Evolutionary conservation across 2,113 vertebrate genomes (phyloP).

Genomic region (Nannobrachium achirus): DNA sequence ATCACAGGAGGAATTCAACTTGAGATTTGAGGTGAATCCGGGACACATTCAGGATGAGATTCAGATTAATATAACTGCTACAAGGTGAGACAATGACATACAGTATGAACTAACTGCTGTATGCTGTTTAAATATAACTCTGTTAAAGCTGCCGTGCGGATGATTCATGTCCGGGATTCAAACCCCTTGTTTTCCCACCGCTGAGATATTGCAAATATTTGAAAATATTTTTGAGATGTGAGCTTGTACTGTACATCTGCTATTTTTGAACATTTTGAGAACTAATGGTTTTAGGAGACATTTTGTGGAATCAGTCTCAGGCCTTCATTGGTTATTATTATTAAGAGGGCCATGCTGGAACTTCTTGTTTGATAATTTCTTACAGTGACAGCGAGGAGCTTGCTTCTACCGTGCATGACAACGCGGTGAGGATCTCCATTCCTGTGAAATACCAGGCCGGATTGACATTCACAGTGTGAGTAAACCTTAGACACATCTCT

Average conservation of each 20-base stretch:
- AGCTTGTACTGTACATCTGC: too few relatives aligned
- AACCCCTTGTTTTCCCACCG: neutral
- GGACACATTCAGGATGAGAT: slow-evolving; percentile 81
- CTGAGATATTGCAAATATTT: too few relatives aligned
- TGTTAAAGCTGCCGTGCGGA: too few relatives aligned
- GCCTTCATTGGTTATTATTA: too few relatives aligned
- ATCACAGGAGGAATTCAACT: slow-evolving; percentile 85
- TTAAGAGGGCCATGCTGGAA: neutral
- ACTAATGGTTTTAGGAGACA: too few relatives aligned
- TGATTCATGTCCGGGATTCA: too few relatives aligned
- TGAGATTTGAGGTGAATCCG: slow-evolving; percentile 89
- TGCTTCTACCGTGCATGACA: slow-evolving; percentile 81
- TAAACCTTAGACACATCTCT: slow-evolving; percentile 7
- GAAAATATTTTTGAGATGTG: neutral
- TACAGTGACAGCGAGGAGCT: slow-evolving; percentile 92
- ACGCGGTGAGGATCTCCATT: slow-evolving; percentile 82
- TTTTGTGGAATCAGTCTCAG: too few relatives aligned
- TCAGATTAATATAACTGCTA: slow-evolving; percentile 83
- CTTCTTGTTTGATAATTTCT: slow-evolving; percentile 11
- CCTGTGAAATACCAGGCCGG: slow-evolving; percentile 88
- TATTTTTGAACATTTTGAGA: too few relatives aligned
- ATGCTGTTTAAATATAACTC: too few relatives aligned
- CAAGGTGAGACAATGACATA: slow-evolving; percentile 80
- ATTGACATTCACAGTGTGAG: slow-evolving; percentile 88
- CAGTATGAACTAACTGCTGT: too few relatives aligned